These are phyloP conservation scores for Tribolium castaneum DNA, from an alignment of 1,140 invertebrate genomes.

Conservation along the genomic window DNA sequence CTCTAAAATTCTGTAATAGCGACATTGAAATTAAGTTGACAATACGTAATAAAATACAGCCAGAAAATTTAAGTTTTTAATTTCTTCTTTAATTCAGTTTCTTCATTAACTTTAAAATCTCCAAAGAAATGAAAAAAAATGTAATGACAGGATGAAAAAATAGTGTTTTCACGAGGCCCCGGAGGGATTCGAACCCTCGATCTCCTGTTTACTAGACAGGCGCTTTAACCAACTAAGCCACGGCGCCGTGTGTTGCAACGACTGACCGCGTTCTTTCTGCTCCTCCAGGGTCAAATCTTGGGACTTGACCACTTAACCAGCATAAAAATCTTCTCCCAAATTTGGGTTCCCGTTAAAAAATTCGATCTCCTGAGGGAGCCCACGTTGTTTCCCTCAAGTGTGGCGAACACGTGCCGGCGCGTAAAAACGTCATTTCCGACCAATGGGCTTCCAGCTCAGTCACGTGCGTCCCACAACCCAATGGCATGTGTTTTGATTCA, in stretches of 20 bases:
- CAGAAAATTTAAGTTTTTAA: too few species aligned
- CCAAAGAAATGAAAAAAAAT: not conserved
- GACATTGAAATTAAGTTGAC: too few species aligned
- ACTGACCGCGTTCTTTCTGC: too few species aligned
- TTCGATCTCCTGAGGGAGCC: not conserved
- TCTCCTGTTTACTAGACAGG: slow-evolving; percentile 72
- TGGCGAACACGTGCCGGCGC: not conserved
- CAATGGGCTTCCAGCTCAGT: not conserved
- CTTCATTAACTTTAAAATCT: too few species aligned
- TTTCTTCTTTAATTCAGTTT: too few species aligned
- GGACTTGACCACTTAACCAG: too few species aligned
- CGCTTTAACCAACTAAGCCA: slow-evolving; percentile 72
- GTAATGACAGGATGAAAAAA: slow-evolving; percentile 2
- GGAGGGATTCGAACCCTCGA: slow-evolving; percentile 70
- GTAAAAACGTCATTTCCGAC: not conserved
- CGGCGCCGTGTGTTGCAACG: slow-evolving; percentile 61
- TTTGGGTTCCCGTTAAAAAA: too few species aligned
- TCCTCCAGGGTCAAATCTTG: too few species aligned
- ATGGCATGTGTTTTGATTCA: slow-evolving; percentile 44
- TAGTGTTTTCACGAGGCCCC: slow-evolving; percentile 61
- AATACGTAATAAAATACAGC: too few species aligned
- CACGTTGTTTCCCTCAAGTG: not conserved
- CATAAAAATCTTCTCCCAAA: too few species aligned
- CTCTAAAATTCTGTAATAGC: too few species aligned
- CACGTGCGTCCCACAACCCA: slow-evolving; percentile 44